Conservation (phyloP, 2,113 vertebrate species). For the Octodon degus region DNA sequence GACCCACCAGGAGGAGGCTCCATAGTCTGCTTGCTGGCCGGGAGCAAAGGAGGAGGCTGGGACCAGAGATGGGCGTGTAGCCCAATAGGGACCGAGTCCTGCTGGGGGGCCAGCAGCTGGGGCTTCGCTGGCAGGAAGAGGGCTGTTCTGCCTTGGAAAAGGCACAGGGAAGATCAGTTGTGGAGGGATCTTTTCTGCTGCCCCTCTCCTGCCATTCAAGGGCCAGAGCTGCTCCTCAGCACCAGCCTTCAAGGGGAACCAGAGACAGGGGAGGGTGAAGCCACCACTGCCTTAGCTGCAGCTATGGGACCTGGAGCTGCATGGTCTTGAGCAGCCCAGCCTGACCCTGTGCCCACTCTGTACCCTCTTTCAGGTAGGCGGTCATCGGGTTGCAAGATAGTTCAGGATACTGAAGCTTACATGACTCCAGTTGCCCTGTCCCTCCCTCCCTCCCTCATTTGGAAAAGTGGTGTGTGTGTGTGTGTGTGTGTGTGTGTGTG, state of each 20-base stretch:
- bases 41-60: background rate
- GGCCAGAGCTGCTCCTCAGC: background rate
- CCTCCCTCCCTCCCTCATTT: no score
- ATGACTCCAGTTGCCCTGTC: no score
- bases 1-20: background rate
- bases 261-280: background rate
- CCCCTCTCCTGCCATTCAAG: background rate
- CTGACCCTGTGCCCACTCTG: background rate
- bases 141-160: background rate
- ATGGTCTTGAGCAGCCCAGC: background rate
- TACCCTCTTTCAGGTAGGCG: no score
- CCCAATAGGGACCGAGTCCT: fast-evolving
- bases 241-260: background rate
- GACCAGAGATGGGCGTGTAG: background rate
- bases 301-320: background rate
- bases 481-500: no score
- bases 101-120: background rate
- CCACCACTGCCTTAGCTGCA: background rate
- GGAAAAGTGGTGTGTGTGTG: no score
- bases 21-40: background rate
- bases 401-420: no score
- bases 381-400: no score
- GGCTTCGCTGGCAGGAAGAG: background rate
- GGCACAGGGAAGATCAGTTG: background rate
- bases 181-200: background rate